Conservation (phyloP, 2,888 invertebrate genomes). For the Parthenolecanium corni region DNA sequence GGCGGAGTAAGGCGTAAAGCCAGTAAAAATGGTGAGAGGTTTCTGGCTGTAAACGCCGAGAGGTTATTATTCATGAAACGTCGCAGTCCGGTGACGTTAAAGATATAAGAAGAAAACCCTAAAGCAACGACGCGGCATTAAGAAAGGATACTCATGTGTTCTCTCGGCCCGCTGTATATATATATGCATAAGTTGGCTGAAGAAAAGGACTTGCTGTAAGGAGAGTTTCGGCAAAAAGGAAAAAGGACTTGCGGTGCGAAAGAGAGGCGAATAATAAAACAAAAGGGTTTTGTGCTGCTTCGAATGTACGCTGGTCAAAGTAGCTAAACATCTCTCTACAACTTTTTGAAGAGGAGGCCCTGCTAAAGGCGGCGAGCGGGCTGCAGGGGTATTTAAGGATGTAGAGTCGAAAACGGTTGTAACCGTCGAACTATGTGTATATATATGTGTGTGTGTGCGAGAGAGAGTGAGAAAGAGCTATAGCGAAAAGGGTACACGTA, state of each 20-base stretch:
- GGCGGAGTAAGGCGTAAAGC: slow-evolving; percentile 16
- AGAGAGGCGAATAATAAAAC: slow-evolving; percentile 26
- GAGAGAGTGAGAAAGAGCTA: not conserved
- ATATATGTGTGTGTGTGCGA: slow-evolving; percentile 18
- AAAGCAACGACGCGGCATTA: slow-evolving; percentile 28
- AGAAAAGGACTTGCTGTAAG: slow-evolving; percentile 25
- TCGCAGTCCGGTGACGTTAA: slow-evolving; percentile 29
- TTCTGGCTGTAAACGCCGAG: slow-evolving; percentile 22
- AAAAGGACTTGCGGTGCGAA: slow-evolving; percentile 14
- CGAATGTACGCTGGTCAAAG: slow-evolving; percentile 29
- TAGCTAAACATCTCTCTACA: slow-evolving; percentile 27
- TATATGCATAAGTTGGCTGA: slow-evolving; percentile 16
- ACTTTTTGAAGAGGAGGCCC: slow-evolving; percentile 23
- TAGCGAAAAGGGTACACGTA: not conserved
- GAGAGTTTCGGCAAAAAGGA: slow-evolving; percentile 13
- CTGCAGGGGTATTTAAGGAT: no score
- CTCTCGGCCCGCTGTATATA: not conserved
- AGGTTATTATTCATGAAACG: slow-evolving; percentile 29
- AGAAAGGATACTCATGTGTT: slow-evolving; percentile 29
- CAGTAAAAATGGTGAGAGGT: slow-evolving; percentile 13
- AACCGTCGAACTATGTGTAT: no score
- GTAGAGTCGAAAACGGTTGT: no score
- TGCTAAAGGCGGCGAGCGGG: no score
- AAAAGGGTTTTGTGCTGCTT: slow-evolving; percentile 23
- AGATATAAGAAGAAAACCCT: slow-evolving; percentile 27